These are phyloP conservation scores for Spheniscus mendiculus DNA, from an alignment of 2,113 vertebrate genomes.

Conservation along the genomic window DNA sequence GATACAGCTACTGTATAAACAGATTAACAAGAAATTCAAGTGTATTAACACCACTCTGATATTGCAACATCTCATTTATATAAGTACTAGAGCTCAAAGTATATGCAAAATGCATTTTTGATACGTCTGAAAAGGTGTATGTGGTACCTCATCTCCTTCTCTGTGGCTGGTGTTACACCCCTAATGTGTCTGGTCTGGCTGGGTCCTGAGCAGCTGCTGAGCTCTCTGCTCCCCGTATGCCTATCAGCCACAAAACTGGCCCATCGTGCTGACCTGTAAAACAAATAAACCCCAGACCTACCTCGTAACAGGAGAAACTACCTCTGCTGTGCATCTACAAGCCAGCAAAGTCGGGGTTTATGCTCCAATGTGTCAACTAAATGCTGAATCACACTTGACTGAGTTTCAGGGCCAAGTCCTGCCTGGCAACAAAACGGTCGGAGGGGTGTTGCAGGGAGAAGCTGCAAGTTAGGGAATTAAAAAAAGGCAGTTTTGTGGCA, in stretches of 20 bases:
- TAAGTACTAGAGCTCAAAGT: not conserved
- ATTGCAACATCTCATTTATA: not conserved
- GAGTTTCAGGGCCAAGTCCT: not conserved
- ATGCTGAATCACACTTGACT: slow-evolving; percentile 18
- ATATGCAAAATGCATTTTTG: not conserved
- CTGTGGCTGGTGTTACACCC: not conserved
- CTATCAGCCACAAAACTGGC: not conserved
- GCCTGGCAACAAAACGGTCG: not conserved
- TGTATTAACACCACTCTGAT: not conserved
- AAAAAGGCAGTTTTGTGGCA: not conserved
- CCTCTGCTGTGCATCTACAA: not conserved
- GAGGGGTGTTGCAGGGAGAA: not conserved
- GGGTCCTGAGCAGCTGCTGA: not conserved
- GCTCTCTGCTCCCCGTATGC: not conserved
- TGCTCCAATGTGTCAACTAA: not conserved
- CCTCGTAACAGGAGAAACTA: not conserved
- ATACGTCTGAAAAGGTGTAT: not conserved
- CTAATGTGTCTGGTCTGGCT: not conserved
- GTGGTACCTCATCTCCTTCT: not conserved
- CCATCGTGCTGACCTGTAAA: slow-evolving; percentile 12
- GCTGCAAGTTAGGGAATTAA: not conserved
- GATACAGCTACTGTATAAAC: not conserved
- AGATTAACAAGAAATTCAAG: not conserved
- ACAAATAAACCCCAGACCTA: not conserved
- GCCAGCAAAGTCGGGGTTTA: not conserved